phyloP scores from a whole-genome alignment of 2,797 vertebrate species.

The Muscicapa comitata region DNA sequence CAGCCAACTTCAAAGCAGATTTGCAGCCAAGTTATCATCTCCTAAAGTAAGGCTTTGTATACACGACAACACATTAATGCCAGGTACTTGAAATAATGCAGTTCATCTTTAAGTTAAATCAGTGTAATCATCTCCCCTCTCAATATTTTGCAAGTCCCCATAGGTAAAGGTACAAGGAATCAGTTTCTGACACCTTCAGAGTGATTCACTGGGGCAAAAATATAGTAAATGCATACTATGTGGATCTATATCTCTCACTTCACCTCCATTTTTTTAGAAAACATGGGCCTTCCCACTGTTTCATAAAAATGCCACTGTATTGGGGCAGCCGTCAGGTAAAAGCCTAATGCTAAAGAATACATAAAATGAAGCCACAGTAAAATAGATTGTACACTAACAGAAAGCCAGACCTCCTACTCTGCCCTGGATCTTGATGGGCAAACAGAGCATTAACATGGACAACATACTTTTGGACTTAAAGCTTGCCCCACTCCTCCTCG shows the following conservation, averaged over 20 bases:
- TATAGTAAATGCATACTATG: neutral
- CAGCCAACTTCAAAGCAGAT: neutral
- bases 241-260: neutral
- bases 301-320: fast-evolving
- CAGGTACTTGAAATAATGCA: neutral
- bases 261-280: neutral
- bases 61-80: neutral
- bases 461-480: neutral
- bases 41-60: neutral
- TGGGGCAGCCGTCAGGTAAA: neutral
- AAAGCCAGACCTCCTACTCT: neutral
- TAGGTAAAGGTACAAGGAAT: neutral
- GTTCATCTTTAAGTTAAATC: neutral
- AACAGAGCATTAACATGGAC: neutral
- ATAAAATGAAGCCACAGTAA: neutral
- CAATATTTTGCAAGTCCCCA: neutral
- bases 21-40: neutral
- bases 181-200: neutral
- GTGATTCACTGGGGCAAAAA: neutral
- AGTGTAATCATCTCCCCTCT: neutral
- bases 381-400: neutral
- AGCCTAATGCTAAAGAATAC: neutral
- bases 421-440: neutral
- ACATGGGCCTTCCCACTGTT: neutral
- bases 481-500: neutral